Evolutionary conservation across 2,113 vertebrate genomes (phyloP).

Genomic region (Ranitomeya variabilis): DNA sequence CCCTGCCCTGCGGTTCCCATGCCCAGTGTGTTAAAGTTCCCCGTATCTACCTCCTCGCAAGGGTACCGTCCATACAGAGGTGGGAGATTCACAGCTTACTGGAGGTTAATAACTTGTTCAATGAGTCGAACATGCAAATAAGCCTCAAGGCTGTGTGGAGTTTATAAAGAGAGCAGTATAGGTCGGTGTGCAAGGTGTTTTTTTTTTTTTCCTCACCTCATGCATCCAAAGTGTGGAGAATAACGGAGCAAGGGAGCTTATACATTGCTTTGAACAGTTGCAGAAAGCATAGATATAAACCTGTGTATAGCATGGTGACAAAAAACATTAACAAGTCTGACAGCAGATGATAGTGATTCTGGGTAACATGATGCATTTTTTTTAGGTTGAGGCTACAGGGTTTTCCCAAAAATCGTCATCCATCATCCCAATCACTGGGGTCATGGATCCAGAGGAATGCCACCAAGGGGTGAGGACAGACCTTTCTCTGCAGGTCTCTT

Average conservation of each 20-base stretch:
- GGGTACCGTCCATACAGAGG: background rate
- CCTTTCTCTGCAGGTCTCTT: background rate
- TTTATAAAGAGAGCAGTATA: background rate
- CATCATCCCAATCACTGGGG: conserved; percentile 16
- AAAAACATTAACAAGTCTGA: too few species aligned
- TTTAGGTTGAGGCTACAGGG: too few species aligned
- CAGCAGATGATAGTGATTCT: background rate
- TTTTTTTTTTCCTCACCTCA: background rate
- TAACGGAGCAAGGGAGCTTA: background rate
- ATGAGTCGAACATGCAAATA: background rate
- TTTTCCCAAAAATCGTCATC: background rate
- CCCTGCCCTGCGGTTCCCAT: background rate
- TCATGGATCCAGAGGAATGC: background rate
- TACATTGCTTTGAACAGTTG: conserved; percentile 26
- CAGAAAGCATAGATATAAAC: background rate
- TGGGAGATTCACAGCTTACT: conserved; percentile 8
- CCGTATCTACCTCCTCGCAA: too few species aligned
- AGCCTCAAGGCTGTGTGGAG: background rate
- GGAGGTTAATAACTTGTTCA: conserved; percentile 17
- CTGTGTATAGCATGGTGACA: too few species aligned
- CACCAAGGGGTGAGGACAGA: background rate
- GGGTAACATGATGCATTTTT: background rate
- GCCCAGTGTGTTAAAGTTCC: background rate
- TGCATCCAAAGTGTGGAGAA: conserved; percentile 17
- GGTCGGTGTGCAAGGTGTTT: background rate